Evolutionary conservation across 1,140 invertebrate genomes (phyloP), one percentile per base, ranked within the genome.

Genomic region (Triops cancriformis): DNA sequence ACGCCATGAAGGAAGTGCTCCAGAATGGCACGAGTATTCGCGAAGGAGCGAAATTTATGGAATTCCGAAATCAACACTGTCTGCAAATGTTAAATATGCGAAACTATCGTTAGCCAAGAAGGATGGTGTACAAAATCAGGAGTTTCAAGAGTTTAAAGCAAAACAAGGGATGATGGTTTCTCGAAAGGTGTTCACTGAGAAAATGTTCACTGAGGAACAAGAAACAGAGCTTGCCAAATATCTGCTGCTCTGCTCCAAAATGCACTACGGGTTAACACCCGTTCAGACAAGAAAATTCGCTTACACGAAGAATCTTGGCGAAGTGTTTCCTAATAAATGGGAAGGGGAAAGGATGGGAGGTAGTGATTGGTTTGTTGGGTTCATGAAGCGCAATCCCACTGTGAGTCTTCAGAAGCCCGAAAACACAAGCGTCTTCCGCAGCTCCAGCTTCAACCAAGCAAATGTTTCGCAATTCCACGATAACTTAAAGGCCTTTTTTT

Each of bases 381-480:
- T 86, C 79, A 81, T 85, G 82, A 83, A 82, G 77, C 80, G 84
- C 43, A 81, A 86, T 77, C 80, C 80, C 74, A 78, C 81, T 26
- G 74, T 86, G n/a, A n/a, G 82, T 45, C 64, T 85, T 12, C 76
- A 85, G 80, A 84, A 82, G 79, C 83, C 85, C 72, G 84, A 87
- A 81, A 83, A 81, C 37, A 85, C 83, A 37, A 83, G 82, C 76
- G 45, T 85, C n/a, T 81, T 82, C 5, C 77, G 85, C 76, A 82
- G 82, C 31, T 83, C 84, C n/a, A n/a, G n/a, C n/a, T n/a, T n/a
- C n/a, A n/a, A n/a, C n/a, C n/a, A n/a, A n/a, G n/a, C n/a, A n/a
- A n/a, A n/a, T n/a, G n/a, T n/a, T n/a, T n/a, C n/a, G n/a, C n/a
- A n/a, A n/a, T n/a, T n/a, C n/a, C n/a, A 83, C 80, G 78, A 81